These are phyloP conservation scores for Cephonodes hylas DNA, from an alignment of 2,888 invertebrate genomes.

Conservation along the genomic window DNA sequence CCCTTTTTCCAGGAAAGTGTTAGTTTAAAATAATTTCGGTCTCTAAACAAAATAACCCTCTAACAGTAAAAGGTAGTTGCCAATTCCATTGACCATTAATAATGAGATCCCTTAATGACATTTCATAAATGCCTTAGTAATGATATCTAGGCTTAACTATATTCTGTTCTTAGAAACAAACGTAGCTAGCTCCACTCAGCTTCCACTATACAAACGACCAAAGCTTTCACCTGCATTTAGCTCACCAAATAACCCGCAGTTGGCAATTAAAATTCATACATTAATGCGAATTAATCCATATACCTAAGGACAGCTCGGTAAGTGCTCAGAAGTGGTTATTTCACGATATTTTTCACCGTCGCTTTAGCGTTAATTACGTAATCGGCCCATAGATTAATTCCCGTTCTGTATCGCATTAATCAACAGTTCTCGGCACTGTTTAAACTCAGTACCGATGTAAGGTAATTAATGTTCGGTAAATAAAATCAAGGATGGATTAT, in stretches of 20 bases:
- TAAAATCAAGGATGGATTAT: not conserved
- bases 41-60: no score
- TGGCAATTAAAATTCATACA: not conserved
- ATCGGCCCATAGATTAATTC: not conserved
- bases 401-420: not conserved
- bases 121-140: no score
- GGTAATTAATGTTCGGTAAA: not conserved
- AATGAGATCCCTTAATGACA: no score
- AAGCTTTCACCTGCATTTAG: not conserved
- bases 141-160: no score
- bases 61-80: no score
- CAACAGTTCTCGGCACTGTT: not conserved
- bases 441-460: not conserved
- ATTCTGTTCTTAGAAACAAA: no score
- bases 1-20: no score
- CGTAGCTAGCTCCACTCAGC: no score
- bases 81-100: no score
- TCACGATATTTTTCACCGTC: not conserved
- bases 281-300: not conserved
- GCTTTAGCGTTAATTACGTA: not conserved
- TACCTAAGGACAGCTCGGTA: not conserved
- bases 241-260: not conserved
- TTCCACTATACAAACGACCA: no score
- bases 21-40: no score
- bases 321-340: not conserved